Percentiles rank a stretch among this genome's conserved stretches.
Conservation (phyloP, 2,888 invertebrate species). For the Scaptomyza caliginosa region DNA sequence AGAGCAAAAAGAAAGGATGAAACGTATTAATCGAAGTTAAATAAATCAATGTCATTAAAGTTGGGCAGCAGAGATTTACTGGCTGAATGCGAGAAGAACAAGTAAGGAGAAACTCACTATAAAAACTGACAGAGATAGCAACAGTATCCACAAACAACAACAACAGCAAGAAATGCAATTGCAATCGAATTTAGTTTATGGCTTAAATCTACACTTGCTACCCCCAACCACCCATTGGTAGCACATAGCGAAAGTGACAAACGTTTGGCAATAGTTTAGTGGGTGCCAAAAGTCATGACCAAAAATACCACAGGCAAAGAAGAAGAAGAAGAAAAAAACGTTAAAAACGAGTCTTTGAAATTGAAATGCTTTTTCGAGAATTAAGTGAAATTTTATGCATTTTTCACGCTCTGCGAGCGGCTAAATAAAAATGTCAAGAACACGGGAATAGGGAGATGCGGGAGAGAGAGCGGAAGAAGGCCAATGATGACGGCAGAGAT, state of each 20-base stretch:
- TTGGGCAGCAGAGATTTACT: constrained; percentile 76
- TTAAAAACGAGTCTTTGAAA: constrained; percentile 53
- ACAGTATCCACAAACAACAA: constrained; percentile 15
- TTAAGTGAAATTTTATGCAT: constrained; percentile 82
- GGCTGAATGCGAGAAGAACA: constrained; percentile 36
- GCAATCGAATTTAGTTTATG: constrained; percentile 62
- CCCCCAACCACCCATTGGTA: not conserved
- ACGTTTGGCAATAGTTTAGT: constrained; percentile 67
- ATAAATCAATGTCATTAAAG: constrained; percentile 83
- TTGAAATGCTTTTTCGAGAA: constrained; percentile 65
- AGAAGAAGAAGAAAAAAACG: not conserved
- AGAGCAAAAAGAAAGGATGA: constrained; percentile 37
- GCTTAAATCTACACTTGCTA: constrained; percentile 5
- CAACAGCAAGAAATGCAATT: constrained; percentile 31
- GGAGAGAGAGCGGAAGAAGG: not conserved
- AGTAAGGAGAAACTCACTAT: not conserved
- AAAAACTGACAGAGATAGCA: constrained; percentile 9
- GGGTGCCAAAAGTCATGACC: constrained; percentile 58
- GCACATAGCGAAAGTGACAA: constrained; percentile 54
- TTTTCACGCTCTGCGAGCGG: constrained; percentile 72
- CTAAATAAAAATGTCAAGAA: constrained; percentile 80
- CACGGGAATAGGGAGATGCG: constrained; percentile 35
- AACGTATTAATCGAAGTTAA: constrained; percentile 84
- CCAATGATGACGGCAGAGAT: constrained; percentile 61
- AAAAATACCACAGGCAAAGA: constrained; percentile 15